These are phyloP conservation scores for Patella caerulea DNA, from an alignment of 2,888 invertebrate species.

Conservation along the genomic window DNA sequence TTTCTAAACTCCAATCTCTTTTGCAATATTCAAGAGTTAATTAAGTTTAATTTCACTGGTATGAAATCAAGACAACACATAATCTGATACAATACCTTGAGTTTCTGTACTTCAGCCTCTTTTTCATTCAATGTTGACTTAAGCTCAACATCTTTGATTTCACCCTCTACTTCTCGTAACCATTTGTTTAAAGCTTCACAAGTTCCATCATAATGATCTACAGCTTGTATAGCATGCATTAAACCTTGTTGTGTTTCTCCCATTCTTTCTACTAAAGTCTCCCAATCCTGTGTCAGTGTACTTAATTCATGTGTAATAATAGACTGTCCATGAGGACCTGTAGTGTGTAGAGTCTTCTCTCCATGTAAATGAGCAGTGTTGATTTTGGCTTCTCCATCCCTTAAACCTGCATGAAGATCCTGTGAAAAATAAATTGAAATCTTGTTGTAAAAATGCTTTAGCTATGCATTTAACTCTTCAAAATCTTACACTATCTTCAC, in stretches of 20 bases:
- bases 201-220: conserved; percentile 83
- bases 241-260: conserved; percentile 86
- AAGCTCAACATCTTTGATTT: conserved; percentile 85
- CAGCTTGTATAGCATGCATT: conserved; percentile 85
- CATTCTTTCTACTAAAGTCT: conserved; percentile 86
- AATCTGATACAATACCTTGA: conserved; percentile 73
- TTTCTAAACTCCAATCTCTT: no score
- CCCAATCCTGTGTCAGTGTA: conserved; percentile 87
- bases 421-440: conserved; percentile 38
- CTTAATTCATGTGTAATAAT: conserved; percentile 88
- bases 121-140: conserved; percentile 89
- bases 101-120: conserved; percentile 82
- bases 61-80: no score
- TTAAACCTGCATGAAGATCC: conserved; percentile 56
- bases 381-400: conserved; percentile 77
- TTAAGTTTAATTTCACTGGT: no score
- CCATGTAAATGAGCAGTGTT: conserved; percentile 88
- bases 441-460: no score
- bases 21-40: no score
- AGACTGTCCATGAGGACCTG: conserved; percentile 93
- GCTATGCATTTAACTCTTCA: no score
- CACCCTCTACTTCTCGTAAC: conserved; percentile 87
- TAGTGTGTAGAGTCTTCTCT: conserved; percentile 91
- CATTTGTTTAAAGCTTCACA: conserved; percentile 86
- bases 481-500: no score